Conservation (phyloP, 2,888 invertebrate genomes). For the Lasioglossum morio region DNA sequence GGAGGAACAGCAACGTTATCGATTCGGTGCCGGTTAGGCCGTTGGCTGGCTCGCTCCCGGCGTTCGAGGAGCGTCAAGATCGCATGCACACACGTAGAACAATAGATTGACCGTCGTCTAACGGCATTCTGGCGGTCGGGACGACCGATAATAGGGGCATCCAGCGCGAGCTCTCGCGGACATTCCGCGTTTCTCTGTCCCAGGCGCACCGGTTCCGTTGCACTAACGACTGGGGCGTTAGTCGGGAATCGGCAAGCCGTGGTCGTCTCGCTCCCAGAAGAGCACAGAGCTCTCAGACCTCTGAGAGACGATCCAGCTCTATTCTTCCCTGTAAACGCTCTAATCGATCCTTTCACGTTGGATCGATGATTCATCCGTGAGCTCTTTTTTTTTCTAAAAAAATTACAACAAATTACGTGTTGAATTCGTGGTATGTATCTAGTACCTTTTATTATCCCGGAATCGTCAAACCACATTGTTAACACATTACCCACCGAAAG, state of each 20-base stretch:
- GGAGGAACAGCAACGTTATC: constrained; percentile 21
- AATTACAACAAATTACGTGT: too few relatives aligned
- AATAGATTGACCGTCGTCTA: constrained; percentile 81
- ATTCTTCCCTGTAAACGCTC: not conserved
- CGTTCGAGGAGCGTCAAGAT: constrained; percentile 55
- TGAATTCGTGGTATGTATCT: too few relatives aligned
- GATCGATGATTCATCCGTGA: too few relatives aligned
- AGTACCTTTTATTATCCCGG: too few relatives aligned
- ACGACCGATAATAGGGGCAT: constrained; percentile 78
- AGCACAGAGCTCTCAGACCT: not conserved
- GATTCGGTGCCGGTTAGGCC: constrained; percentile 48
- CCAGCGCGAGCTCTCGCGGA: constrained; percentile 68
- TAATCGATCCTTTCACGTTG: not conserved
- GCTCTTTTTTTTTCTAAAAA: too few relatives aligned
- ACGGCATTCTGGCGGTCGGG: constrained; percentile 81
- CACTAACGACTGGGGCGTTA: constrained; percentile 74
- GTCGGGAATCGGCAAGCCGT: constrained; percentile 60
- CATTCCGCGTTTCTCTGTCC: constrained; percentile 72
- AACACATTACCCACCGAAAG: too few relatives aligned
- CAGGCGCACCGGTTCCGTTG: constrained; percentile 77
- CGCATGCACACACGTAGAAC: constrained; percentile 74
- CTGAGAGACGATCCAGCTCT: not conserved
- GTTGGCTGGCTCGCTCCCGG: constrained; percentile 37
- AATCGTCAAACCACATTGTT: too few relatives aligned
- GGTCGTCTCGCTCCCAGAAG: constrained; percentile 24